phyloP scores from a whole-genome alignment of 2,113 vertebrate genomes.

The mouse (Mus musculus) region GRCm39 chr1:77020001-77020500 shows the following conservation, averaged over 20 bases:
- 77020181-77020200: neutral
- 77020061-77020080: neutral
- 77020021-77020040: neutral
- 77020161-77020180: neutral
- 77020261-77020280: too few species aligned
- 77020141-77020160: neutral
- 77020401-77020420: neutral
- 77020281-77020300: neutral
- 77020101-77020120: neutral
- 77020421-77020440: neutral
- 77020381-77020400: neutral
- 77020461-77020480: neutral
- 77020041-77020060: too few species aligned
- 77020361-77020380: neutral
- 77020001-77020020: fast-evolving
- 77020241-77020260: neutral
- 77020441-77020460: neutral
- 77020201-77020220: too few species aligned
- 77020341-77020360: neutral
- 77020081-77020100: neutral
- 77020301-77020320: neutral
- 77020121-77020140: neutral
- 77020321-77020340: neutral
- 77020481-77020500: neutral
- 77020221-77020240: neutral